phyloP scores from a whole-genome alignment of 2,888 invertebrate genomes.

The Agrotis puta region DNA sequence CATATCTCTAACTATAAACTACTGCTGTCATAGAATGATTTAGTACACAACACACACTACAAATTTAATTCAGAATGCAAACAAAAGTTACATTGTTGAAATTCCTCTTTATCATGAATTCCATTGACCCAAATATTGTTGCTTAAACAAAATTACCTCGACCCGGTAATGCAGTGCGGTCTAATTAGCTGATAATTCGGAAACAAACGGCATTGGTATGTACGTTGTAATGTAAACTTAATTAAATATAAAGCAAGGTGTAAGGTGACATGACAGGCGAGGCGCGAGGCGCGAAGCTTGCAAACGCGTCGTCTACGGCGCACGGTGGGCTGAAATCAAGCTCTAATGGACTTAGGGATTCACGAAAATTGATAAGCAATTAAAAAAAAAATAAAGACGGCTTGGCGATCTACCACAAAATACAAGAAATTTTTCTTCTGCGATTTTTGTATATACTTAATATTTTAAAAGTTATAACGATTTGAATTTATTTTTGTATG shows the following conservation, averaged over 20 bases:
- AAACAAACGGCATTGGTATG: slow-evolving; percentile 69
- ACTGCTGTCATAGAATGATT: slow-evolving; percentile 53
- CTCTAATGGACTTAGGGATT: too few relatives aligned
- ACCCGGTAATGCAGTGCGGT: slow-evolving; percentile 67
- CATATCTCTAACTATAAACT: slow-evolving; percentile 44
- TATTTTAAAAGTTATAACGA: too few relatives aligned
- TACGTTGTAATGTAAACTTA: slow-evolving; percentile 72
- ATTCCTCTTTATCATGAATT: slow-evolving; percentile 61
- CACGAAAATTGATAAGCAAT: too few relatives aligned
- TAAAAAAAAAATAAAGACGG: too few relatives aligned
- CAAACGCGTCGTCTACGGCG: slow-evolving; percentile 69
- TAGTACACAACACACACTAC: slow-evolving; percentile 48
- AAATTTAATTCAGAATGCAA: slow-evolving; percentile 49
- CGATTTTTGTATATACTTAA: too few relatives aligned
- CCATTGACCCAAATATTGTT: slow-evolving; percentile 68
- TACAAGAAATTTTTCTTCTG: too few relatives aligned
- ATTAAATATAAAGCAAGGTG: slow-evolving; percentile 76
- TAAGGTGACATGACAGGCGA: slow-evolving; percentile 75
- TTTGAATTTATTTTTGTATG: too few relatives aligned
- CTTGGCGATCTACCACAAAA: too few relatives aligned
- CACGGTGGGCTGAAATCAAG: too few relatives aligned
- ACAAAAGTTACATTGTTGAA: slow-evolving; percentile 58
- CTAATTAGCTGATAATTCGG: slow-evolving; percentile 77
- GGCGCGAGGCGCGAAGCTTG: slow-evolving; percentile 58
- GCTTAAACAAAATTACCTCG: slow-evolving; percentile 64